Evolutionary conservation across 2,113 vertebrate species (phyloP), one percentile per base, ranked within the genome.

Genomic region (Microtus richardsoni): DNA sequence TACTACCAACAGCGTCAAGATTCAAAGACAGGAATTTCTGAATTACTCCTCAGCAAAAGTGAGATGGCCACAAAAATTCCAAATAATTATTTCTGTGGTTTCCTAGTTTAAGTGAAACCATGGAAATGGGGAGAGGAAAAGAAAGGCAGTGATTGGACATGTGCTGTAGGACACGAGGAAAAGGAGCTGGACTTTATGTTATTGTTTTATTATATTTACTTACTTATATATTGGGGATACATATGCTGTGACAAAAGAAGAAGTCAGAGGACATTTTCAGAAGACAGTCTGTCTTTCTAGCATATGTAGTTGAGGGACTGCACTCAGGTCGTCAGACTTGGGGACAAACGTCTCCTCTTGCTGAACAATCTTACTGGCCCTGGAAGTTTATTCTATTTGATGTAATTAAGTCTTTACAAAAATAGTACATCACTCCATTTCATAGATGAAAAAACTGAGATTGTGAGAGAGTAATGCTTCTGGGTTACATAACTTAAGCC

Each of bases 41-140:
- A 70, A 75, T 93, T 68, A 89, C 26, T 21, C 73, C 26, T 92
- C 41, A 54, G 49, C 66, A 94, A 93, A 91, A 77, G 90, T 90
- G 71, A 96, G 91, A 93, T 74, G 22, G 41, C 78, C 41, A 93
- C 19, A 82, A 94, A 91, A 95, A 39, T 58, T 66, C 70, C 73
- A 89, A 94, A 91, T 79, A 83, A 86, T 93, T 96, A 94, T 87
- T 95, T 93, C 85, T 87, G 68, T 91, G 82, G 85, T 14, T 80
- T 91, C 85, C 70, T 88, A 7, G 77, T 82, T 95, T 87, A 84
- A 95, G 64, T 88, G 84, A 95, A 96, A 94, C 87, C 44, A 88
- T 82, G 70, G 79, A 94, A 82, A 79, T 41, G 89, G 91, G 93
- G 73, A 58, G 64, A 89, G n/a, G 22, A 58, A 9, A 39, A 80